Conservation (phyloP, 2,888 invertebrate species). For the Oxyscelio sp. region DNA sequence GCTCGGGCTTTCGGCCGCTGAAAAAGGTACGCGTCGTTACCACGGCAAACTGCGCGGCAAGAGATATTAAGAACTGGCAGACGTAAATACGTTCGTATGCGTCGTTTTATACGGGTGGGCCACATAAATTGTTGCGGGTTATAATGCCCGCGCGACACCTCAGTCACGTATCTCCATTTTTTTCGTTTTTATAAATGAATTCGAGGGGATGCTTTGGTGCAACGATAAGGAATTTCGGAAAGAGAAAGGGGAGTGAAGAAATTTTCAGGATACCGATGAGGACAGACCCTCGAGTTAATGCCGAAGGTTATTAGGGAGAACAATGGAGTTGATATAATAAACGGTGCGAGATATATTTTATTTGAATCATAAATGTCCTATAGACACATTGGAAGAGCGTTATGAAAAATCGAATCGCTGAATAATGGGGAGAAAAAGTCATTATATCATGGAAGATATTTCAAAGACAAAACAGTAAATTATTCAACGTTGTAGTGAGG, state of each 20-base stretch:
- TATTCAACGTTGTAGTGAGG: slow-evolving; percentile 1
- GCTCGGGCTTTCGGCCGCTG: slow-evolving; percentile 7
- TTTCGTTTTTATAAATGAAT: slow-evolving; percentile 34
- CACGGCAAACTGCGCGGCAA: slow-evolving; percentile 61
- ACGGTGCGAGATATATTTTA: slow-evolving; percentile 22
- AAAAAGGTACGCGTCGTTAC: slow-evolving; percentile 60
- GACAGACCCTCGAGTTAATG: slow-evolving; percentile 28
- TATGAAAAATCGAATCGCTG: slow-evolving; percentile 5
- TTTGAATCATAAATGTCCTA: slow-evolving; percentile 20
- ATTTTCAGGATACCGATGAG: slow-evolving; percentile 33
- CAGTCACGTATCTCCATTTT: slow-evolving; percentile 53
- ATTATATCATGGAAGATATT: slow-evolving; percentile 5
- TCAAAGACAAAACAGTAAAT: background rate
- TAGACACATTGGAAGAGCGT: slow-evolving; percentile 12
- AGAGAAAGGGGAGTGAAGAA: slow-evolving; percentile 1
- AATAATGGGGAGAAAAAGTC: slow-evolving; percentile 4
- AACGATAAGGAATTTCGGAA: slow-evolving; percentile 54
- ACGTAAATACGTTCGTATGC: slow-evolving; percentile 59
- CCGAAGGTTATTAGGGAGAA: slow-evolving; percentile 34
- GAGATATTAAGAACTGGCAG: slow-evolving; percentile 64
- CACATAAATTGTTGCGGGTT: slow-evolving; percentile 42
- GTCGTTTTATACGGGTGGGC: slow-evolving; percentile 34
- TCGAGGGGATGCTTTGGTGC: slow-evolving; percentile 27
- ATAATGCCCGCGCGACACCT: slow-evolving; percentile 2
- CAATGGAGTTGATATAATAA: slow-evolving; percentile 7